These are phyloP conservation scores for Netelia melanura DNA, from an alignment of 2,888 invertebrate genomes.

Conservation along the genomic window DNA sequence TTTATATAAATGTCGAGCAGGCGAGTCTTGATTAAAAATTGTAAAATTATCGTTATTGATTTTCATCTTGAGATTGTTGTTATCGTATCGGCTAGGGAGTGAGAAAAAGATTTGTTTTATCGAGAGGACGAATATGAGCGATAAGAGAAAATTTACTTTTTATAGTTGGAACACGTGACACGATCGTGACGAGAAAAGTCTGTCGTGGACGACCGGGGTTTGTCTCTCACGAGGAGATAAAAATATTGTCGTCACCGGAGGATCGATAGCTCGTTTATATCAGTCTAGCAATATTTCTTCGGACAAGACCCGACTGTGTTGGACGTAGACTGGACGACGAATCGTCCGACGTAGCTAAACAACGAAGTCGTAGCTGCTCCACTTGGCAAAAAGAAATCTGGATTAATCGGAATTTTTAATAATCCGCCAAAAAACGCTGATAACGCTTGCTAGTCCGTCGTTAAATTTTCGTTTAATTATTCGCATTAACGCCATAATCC, in stretches of 20 bases:
- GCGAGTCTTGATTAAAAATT: no score
- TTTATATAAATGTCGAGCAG: no score
- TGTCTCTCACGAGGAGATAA: constrained; percentile 18
- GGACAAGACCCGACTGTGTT: not conserved
- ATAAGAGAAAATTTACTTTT: not conserved
- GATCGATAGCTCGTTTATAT: constrained; percentile 31
- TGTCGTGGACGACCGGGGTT: not conserved
- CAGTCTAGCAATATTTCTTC: constrained; percentile 21
- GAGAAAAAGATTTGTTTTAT: no score
- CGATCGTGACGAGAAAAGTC: not conserved
- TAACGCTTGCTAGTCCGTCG: not conserved
- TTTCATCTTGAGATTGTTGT: no score
- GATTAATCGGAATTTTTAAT: not conserved
- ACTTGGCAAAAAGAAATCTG: not conserved
- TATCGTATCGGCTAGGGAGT: no score
- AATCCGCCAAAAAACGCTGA: not conserved
- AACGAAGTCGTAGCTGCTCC: not conserved
- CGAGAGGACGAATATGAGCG: no score
- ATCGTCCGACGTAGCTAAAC: not conserved
- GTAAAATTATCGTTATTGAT: no score
- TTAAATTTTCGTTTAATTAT: no score
- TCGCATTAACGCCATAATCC: no score
- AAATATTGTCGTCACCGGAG: constrained; percentile 46
- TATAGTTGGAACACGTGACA: not conserved
- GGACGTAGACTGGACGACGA: constrained; percentile 16